A percentile compares a stretch with the other conserved stretches of the same genome.
These are phyloP conservation scores for Liolophura sinensis DNA, from an alignment of 1,140 invertebrate genomes.

Conservation along the genomic window DNA sequence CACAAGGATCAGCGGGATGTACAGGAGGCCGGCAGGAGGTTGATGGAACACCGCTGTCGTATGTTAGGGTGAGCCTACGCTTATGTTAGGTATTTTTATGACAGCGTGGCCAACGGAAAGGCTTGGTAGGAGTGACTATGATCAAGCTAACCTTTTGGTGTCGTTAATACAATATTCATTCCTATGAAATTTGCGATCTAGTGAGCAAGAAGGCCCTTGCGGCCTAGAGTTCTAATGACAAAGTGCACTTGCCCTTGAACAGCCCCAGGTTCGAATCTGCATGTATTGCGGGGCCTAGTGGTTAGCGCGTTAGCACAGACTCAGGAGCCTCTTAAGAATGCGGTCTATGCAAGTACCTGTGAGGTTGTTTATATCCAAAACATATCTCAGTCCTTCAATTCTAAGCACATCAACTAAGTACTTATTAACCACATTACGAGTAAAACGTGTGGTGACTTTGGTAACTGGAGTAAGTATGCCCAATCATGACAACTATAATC, in stretches of 20 bases:
- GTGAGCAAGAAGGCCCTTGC: no score
- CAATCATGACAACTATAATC: background rate
- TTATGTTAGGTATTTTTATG: background rate
- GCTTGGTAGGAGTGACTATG: background rate
- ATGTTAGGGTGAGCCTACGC: constrained; percentile 69
- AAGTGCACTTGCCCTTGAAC: no score
- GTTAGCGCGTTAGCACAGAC: no score
- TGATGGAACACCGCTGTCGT: constrained; percentile 83
- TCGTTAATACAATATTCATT: background rate
- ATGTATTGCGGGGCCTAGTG: no score
- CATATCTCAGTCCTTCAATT: background rate
- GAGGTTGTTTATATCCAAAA: no score
- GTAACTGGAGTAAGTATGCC: background rate
- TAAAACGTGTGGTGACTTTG: background rate
- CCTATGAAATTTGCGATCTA: no score
- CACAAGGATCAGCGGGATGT: constrained; percentile 58
- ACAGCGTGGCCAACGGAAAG: background rate
- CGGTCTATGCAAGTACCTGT: no score
- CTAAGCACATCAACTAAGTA: background rate
- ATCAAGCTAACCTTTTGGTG: background rate
- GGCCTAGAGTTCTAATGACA: no score
- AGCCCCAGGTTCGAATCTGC: no score
- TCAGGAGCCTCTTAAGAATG: no score
- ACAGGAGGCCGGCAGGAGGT: constrained; percentile 62
- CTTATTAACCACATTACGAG: background rate